Evolutionary conservation across 2,888 invertebrate genomes (phyloP).

Genomic region (Adela reaumurella): DNA sequence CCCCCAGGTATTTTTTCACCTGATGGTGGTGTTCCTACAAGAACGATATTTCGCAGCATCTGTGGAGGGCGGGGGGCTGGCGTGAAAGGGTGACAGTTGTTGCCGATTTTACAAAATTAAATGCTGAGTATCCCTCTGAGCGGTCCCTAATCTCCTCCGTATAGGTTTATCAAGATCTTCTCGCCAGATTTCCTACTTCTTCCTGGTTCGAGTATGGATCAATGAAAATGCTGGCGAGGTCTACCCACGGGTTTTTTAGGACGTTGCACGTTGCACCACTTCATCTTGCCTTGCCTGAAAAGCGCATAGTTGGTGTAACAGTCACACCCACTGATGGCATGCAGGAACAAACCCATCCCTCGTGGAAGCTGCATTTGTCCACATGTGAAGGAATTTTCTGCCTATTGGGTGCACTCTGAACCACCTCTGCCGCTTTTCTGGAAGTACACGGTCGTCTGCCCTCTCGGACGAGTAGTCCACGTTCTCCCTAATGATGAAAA

Average conservation of each 20-base stretch:
- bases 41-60: too few relatives aligned
- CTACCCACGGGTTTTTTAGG: not conserved
- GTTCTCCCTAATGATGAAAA: not conserved
- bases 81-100: too few relatives aligned
- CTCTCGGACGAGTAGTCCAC: not conserved
- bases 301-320: not conserved
- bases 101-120: too few relatives aligned
- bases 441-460: not conserved
- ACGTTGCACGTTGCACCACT: not conserved
- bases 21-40: too few relatives aligned
- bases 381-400: not conserved
- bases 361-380: not conserved
- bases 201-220: constrained; percentile 3
- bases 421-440: not conserved
- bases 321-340: not conserved
- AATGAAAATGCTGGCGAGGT: constrained; percentile 3
- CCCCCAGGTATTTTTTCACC: too few relatives aligned
- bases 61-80: too few relatives aligned
- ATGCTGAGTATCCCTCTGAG: too few relatives aligned
- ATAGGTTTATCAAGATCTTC: constrained; percentile 3
- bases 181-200: constrained; percentile 4
- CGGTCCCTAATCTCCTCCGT: constrained; percentile 5
- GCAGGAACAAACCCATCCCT: not conserved
- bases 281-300: not conserved
- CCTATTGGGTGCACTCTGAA: not conserved